Conservation (phyloP, 2,797 vertebrate genomes). For the Sternarchorhynchus goeldii region DNA sequence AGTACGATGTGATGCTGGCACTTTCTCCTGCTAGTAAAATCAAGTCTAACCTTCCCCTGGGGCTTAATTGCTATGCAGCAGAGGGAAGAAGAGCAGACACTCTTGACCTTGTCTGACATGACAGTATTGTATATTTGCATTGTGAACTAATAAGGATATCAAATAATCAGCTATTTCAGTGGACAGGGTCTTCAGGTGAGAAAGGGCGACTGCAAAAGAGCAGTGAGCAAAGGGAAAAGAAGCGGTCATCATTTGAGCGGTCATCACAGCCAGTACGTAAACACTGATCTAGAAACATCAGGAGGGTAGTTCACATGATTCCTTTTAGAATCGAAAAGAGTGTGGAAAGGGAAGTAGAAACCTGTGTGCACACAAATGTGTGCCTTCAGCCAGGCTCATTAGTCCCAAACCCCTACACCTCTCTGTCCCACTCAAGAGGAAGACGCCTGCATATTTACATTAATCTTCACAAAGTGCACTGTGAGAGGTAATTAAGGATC, state of each 20-base stretch:
- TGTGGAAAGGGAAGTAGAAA: constrained; percentile 1
- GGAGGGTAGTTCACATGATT: constrained; percentile 5
- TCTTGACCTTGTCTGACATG: constrained; percentile 71
- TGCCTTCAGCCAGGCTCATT: constrained; percentile 8
- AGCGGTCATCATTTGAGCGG: constrained; percentile 11
- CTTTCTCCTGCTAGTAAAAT: constrained; percentile 67
- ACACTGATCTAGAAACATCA: constrained; percentile 13
- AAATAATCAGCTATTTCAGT: constrained; percentile 46
- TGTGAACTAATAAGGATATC: constrained; percentile 55
- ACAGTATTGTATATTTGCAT: constrained; percentile 55
- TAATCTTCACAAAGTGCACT: constrained; percentile 63
- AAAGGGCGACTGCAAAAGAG: constrained; percentile 29
- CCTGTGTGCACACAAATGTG: not conserved
- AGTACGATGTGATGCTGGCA: constrained; percentile 69
- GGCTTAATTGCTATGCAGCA: constrained; percentile 70
- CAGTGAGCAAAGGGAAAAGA: constrained; percentile 23
- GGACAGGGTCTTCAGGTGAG: constrained; percentile 38
- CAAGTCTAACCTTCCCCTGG: constrained; percentile 63
- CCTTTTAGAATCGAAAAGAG: too few species aligned
- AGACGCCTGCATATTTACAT: constrained; percentile 68
- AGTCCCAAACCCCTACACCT: constrained; percentile 56
- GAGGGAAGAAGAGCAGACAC: constrained; percentile 56
- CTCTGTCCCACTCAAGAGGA: constrained; percentile 65
- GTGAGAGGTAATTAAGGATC: constrained; percentile 77
- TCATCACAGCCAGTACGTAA: constrained; percentile 11